phyloP scores from a whole-genome alignment of 2,888 invertebrate genomes.

The Drosophila atripex region DNA sequence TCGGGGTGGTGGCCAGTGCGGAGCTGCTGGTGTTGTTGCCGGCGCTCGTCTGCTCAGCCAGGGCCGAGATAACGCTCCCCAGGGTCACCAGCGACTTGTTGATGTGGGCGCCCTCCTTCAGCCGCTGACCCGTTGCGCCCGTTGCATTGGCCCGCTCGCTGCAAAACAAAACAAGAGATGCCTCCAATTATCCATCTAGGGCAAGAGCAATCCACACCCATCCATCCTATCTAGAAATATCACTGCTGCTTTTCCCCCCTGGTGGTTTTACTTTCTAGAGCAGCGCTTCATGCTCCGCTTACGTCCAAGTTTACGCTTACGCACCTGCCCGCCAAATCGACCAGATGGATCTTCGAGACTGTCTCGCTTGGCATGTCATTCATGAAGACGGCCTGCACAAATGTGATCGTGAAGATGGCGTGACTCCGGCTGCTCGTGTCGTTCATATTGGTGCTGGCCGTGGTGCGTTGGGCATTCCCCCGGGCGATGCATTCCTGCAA shows the following conservation, averaged over 20 bases:
- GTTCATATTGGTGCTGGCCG: slow-evolving; percentile 96
- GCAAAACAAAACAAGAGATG: slow-evolving; percentile 29
- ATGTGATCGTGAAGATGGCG: slow-evolving; percentile 95
- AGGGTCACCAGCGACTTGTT: slow-evolving; percentile 95
- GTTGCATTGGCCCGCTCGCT: slow-evolving; percentile 95
- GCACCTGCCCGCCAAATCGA: slow-evolving; percentile 94
- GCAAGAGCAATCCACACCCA: not conserved
- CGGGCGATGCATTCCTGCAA: slow-evolving; percentile 89
- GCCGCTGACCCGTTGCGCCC: slow-evolving; percentile 94
- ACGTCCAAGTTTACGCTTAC: slow-evolving; percentile 42
- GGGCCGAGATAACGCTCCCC: slow-evolving; percentile 93
- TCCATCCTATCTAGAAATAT: not conserved
- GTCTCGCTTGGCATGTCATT: slow-evolving; percentile 95
- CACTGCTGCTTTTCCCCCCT: not conserved
- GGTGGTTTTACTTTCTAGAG: slow-evolving; percentile 33
- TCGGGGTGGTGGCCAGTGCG: slow-evolving; percentile 79
- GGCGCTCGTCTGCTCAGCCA: slow-evolving; percentile 87
- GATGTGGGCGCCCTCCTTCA: slow-evolving; percentile 95
- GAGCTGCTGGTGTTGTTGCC: slow-evolving; percentile 55
- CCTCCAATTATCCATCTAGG: not conserved
- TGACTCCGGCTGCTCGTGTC: slow-evolving; percentile 96
- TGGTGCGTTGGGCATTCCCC: slow-evolving; percentile 93
- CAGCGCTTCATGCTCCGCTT: slow-evolving; percentile 52
- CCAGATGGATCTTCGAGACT: slow-evolving; percentile 94
- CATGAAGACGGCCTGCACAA: slow-evolving; percentile 93